Conservation (phyloP, 2,797 vertebrate genomes). For the Myotis daubentonii region DNA sequence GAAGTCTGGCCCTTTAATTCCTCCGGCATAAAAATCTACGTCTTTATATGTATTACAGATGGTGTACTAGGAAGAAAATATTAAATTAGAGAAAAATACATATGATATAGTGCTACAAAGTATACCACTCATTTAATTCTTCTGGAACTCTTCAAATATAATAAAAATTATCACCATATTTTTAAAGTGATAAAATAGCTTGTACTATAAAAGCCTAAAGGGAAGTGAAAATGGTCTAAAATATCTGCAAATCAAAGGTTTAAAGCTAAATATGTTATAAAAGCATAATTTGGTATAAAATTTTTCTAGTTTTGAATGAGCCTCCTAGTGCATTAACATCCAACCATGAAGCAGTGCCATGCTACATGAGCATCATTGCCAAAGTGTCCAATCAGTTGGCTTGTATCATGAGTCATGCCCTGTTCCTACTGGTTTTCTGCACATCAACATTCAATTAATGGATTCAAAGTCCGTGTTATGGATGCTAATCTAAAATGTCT, state of each 20-base stretch:
- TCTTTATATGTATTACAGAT: constrained; percentile 53
- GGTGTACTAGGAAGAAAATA: constrained; percentile 56
- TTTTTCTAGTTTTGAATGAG: constrained; percentile 60
- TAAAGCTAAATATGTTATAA: constrained; percentile 1
- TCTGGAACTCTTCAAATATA: constrained; percentile 41
- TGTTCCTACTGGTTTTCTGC: not conserved
- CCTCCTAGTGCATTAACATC: not conserved
- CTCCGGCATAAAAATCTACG: not conserved
- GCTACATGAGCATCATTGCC: not conserved
- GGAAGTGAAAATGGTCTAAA: constrained; percentile 54
- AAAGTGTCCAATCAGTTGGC: constrained; percentile 28
- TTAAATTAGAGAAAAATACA: constrained; percentile 51
- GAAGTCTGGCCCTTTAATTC: too few species aligned
- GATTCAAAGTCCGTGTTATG: not conserved
- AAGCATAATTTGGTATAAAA: not conserved
- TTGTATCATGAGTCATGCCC: not conserved
- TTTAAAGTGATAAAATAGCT: constrained; percentile 38
- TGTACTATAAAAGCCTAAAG: constrained; percentile 11
- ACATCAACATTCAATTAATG: constrained; percentile 12
- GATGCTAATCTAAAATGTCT: not conserved
- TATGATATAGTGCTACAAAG: not conserved
- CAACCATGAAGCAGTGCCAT: not conserved
- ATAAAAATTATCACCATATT: constrained; percentile 50
- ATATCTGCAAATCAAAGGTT: not conserved
- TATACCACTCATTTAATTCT: not conserved